phyloP scores from a whole-genome alignment of 2,113 vertebrate genomes.

The Cricetomys ansorgei region DNA sequence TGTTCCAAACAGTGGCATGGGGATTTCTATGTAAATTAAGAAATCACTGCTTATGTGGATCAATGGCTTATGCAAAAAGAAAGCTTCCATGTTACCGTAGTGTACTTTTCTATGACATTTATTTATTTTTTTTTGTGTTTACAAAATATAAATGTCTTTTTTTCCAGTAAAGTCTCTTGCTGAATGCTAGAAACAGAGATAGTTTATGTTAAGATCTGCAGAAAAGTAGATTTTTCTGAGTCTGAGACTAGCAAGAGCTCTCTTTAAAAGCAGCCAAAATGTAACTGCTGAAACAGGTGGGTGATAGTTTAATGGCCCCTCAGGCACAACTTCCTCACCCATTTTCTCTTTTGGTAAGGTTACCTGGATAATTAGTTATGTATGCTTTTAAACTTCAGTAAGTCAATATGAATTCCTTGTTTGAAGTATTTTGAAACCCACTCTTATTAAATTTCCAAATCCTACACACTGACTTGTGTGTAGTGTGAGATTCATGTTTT shows the following conservation, averaged over 20 bases:
- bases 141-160: background rate
- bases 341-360: background rate
- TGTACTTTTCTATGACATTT: constrained; percentile 62
- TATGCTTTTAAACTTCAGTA: background rate
- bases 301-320: background rate
- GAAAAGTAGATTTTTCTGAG: background rate
- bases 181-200: background rate
- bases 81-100: constrained; percentile 53
- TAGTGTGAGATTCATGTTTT: background rate
- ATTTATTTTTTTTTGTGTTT: constrained; percentile 60
- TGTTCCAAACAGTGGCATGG: constrained; percentile 61
- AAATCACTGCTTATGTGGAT: constrained; percentile 59
- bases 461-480: background rate
- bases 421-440: constrained; percentile 31
- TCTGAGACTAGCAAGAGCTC: background rate
- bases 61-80: constrained; percentile 72
- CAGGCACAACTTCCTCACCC: background rate
- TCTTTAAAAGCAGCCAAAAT: background rate
- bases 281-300: background rate
- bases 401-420: background rate
- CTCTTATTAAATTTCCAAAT: background rate
- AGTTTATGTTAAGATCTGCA: background rate
- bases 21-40: constrained; percentile 70
- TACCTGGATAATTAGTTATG: background rate
- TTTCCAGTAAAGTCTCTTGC: background rate